Evolutionary conservation across 2,113 vertebrate genomes (phyloP).

Genomic region (Neodontobutis hainanensis): DNA sequence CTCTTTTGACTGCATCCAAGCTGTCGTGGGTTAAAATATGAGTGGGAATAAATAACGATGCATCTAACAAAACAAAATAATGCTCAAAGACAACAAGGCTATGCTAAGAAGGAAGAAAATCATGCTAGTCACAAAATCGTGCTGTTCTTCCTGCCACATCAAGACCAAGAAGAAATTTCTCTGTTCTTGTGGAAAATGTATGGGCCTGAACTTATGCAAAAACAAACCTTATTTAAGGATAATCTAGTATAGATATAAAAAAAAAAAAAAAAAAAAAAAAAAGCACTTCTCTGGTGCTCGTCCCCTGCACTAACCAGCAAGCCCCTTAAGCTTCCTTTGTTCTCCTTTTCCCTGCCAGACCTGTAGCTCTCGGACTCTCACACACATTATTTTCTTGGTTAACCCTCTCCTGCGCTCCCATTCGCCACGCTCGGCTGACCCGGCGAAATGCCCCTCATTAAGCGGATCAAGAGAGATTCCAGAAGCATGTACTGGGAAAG

Average conservation of each 20-base stretch:
- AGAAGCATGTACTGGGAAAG: constrained; percentile 70
- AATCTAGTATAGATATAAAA: no score
- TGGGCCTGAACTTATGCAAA: no score
- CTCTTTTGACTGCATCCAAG: constrained; percentile 9
- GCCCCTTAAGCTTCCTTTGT: constrained; percentile 9
- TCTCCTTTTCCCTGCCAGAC: constrained; percentile 37
- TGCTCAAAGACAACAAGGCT: no score
- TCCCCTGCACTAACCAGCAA: constrained; percentile 7
- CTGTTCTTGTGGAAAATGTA: no score
- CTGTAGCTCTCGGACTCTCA: constrained; percentile 38
- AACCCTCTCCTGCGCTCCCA: constrained; percentile 57
- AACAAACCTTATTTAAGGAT: no score
- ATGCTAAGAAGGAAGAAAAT: no score
- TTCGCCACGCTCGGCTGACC: constrained; percentile 75
- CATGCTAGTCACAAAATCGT: no score
- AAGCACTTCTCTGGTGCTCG: neutral
- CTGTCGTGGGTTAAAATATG: no score
- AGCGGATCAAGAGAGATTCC: constrained; percentile 76
- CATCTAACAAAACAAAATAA: no score
- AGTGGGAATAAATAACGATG: neutral
- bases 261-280: no score
- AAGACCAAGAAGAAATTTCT: no score
- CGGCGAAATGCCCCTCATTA: constrained; percentile 81
- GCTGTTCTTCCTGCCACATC: no score
- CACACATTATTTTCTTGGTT: constrained; percentile 46